Evolutionary conservation across 2,888 invertebrate species (phyloP), one percentile per base, ranked within the genome.

Genomic region (Spodoptera exigua): DNA sequence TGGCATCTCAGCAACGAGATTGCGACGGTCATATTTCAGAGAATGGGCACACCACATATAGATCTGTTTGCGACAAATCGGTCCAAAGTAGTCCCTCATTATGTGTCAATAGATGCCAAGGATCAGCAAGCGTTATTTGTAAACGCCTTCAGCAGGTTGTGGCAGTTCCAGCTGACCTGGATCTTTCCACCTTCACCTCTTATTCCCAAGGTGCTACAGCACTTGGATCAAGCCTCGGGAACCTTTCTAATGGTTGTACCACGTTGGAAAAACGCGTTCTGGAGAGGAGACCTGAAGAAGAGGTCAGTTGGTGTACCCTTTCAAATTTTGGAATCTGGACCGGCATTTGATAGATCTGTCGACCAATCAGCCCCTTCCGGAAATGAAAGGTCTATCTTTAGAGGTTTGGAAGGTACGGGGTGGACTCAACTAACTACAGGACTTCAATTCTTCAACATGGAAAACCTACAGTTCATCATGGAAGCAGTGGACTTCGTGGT

Each of bases 101-200:
- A 46, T 35, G 46, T 46, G 11, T 35, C 46, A 17, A 46, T 46
- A 46, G 46, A 46, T 46, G 16, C 46, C 11, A 34, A 35, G 12
- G 46, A 46, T 5, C 35, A 2, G 10, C 46, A 46, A 17, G 46
- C 46, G 11, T 11, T 12, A 14, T 59, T 66, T 49, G 45, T 53
- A 9, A 53, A 53, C 39, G 53, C 53, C 7, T 53, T 53, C 53
- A 53, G 44, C 44, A 35, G 21, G 4, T 16, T 2, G 27, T 53
- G 53, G 45, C 35, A 44, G 1, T 53, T 21, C 14, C 11, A 53
- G 21, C 21, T 77, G 21, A 73, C 70, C 0, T 78, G 74, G 74
- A 47, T 74, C 2, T 76, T 75, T 43, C 75, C 78, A 1, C 75
- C 72, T 36, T 74, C 78, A 48, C 57, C 67, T 5, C 40, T 73